Evolutionary conservation across 2,797 vertebrate species (phyloP), one percentile per base, ranked within the genome.

Genomic region (Prionace glauca): DNA sequence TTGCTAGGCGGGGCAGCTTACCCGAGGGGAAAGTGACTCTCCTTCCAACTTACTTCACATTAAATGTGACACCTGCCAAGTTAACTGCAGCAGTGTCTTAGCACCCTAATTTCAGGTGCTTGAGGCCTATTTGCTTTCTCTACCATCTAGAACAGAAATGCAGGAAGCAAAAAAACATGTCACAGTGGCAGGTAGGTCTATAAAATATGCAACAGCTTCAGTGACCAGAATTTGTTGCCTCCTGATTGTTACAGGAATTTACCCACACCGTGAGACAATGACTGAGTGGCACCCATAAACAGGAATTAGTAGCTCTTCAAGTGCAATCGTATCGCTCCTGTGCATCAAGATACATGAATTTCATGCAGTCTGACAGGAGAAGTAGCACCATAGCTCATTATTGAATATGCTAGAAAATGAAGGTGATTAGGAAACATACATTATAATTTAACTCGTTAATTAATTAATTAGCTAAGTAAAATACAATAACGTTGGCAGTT

Each of bases 1-100:
- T 77, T 74, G 93, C 93, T 95, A 77, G 71, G 93, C 32, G 93
- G 41, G 45, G 71, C 65, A 77, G 29, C 26, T 50, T 94, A 72
- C 71, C 71, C 56, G 45, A 74, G 71, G 69, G 93, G 14, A 50
- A 26, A 29, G 45, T 72, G 71, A 50, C 93, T 74, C 26, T 74
- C 45, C 45, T 56, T 45, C 71, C 16, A 74, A 72, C 14, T 94
- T 94, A 41, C 26, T 74, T 72, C 45, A 50, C 36, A 72, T 74
- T 45, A 74, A 94, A 94, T 50, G 71, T 94, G 56, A 45, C 41
- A 94, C 67, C 71, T 94, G 26, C 24, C 11, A 94, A 36, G 18
- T 77, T 56, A 74, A 45, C 41, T 11, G 29, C 26, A 36, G 32
- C 32, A 36, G 3, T 8, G 32, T n/a, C 67, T 36, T 92, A 36